These are phyloP conservation scores for Drosophila santomea DNA, from an alignment of 1,140 invertebrate species.

Conservation along the genomic window DNA sequence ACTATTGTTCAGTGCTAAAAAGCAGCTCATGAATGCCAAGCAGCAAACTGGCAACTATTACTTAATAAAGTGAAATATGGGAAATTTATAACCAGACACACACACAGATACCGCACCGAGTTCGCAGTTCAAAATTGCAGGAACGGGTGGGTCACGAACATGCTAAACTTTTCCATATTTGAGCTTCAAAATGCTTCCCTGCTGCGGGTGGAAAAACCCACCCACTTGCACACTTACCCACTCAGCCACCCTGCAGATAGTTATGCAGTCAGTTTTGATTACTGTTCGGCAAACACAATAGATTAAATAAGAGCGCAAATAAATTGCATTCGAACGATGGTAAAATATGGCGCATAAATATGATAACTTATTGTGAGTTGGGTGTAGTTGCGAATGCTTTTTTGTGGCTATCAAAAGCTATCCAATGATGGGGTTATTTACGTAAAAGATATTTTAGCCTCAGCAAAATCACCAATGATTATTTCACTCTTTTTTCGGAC, in stretches of 20 bases:
- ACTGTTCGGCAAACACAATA: slow-evolving; percentile 42
- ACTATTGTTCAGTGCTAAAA: slow-evolving; percentile 14
- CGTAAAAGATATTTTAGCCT: not conserved
- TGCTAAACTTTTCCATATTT: slow-evolving; percentile 64
- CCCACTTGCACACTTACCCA: not conserved
- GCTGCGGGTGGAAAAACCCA: slow-evolving; percentile 10
- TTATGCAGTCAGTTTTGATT: slow-evolving; percentile 47
- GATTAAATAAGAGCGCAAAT: slow-evolving; percentile 47
- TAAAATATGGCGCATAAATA: slow-evolving; percentile 17
- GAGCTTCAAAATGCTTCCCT: slow-evolving; percentile 41
- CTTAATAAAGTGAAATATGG: slow-evolving; percentile 69
- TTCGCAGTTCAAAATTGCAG: slow-evolving; percentile 44
- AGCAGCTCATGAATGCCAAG: slow-evolving; percentile 33
- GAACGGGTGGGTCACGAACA: slow-evolving; percentile 9
- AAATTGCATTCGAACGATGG: slow-evolving; percentile 37
- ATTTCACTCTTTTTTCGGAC: not conserved
- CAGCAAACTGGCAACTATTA: slow-evolving; percentile 55
- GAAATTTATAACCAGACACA: slow-evolving; percentile 60
- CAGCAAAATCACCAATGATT: not conserved
- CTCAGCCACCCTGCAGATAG: not conserved
- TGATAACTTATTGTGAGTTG: not conserved
- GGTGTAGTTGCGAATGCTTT: not conserved
- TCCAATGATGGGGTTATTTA: not conserved
- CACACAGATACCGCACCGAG: not conserved
- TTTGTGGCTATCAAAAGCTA: not conserved